Evolutionary conservation across 2,888 invertebrate genomes (phyloP), one percentile per base, ranked within the genome.

Genomic region (Eurois occulta): DNA sequence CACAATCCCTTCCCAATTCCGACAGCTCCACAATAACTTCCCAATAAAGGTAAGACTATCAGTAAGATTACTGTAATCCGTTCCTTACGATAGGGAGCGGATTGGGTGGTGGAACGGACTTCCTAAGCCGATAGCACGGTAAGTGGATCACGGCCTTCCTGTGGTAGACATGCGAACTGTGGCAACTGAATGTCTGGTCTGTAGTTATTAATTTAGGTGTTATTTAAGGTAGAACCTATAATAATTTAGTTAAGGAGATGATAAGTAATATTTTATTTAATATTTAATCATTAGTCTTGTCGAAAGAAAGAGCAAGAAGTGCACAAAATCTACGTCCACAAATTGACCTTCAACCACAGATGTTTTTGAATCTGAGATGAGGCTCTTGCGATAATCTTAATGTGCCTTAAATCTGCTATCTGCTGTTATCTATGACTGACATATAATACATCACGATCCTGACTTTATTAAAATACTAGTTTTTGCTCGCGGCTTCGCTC

Each of bases 101-200:
- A 28, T 65, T 28, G 65, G 81, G 77, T 71, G 65, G 79, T 77
- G n/a, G 76, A 84, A 73, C 83, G 86, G 86, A 88, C 83, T 84
- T 85, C 83, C 85, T 84, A 82, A 80, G 81, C 75, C 86, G 90
- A 88, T 87, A 86, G 62, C 75, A 35, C 70, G 60, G 82, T 90
- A 90, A 89, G 88, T 89, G 86, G 88, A 87, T 90, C 90, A 87
- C 66, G 81, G 84, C 66, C 71, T 85, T 84, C 88, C 90, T 75
- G 79, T 24, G 11, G 38, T 52, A 48, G 78, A 83, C 88, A 88
- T 84, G 88, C 89, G 74, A 88, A 73, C 81, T 85, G 55, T 65
- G 67, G 43, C 35, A 65, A 48, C 38, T 48, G 18, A 24, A 71
- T 83, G 21, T 81, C 80, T 81, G 64, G 78, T 80, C 52, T 66